phyloP scores from a whole-genome alignment of 2,113 vertebrate genomes.

The Eubucco bourcierii region DNA sequence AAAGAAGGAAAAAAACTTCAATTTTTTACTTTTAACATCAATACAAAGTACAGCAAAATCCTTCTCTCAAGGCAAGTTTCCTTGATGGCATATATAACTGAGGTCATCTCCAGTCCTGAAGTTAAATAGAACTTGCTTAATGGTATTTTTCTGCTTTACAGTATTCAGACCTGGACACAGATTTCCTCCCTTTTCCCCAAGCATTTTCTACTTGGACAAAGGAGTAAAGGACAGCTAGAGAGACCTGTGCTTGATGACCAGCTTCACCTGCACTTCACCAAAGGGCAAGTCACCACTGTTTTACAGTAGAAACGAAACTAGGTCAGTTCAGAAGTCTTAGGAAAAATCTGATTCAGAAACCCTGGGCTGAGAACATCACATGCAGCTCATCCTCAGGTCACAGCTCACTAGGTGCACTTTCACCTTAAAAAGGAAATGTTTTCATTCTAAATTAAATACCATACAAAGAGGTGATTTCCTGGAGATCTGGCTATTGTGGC shows the following conservation, averaged over 20 bases:
- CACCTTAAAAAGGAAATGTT: neutral
- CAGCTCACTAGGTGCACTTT: neutral
- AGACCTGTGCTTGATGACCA: neutral
- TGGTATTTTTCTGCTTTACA: neutral
- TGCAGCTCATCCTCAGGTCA: neutral
- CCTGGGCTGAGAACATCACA: neutral
- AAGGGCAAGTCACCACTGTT: neutral
- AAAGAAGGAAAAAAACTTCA: neutral
- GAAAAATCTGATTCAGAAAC: neutral
- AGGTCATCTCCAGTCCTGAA: neutral
- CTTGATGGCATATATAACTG: neutral
- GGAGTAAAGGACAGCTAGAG: fast-evolving
- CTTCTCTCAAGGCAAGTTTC: neutral
- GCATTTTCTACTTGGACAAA: neutral
- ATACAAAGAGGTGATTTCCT: neutral
- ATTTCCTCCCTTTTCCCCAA: neutral
- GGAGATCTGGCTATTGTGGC: neutral
- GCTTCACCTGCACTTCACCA: neutral
- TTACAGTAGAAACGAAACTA: neutral
- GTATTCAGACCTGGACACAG: neutral
- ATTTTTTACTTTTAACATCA: neutral
- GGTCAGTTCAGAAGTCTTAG: neutral
- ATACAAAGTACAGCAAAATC: neutral
- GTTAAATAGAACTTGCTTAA: neutral
- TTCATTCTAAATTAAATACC: neutral